Percentiles rank a stretch among this genome's conserved stretches.
Conservation (phyloP, 2,113 vertebrate genomes). For the Mesitornis unicolor region DNA sequence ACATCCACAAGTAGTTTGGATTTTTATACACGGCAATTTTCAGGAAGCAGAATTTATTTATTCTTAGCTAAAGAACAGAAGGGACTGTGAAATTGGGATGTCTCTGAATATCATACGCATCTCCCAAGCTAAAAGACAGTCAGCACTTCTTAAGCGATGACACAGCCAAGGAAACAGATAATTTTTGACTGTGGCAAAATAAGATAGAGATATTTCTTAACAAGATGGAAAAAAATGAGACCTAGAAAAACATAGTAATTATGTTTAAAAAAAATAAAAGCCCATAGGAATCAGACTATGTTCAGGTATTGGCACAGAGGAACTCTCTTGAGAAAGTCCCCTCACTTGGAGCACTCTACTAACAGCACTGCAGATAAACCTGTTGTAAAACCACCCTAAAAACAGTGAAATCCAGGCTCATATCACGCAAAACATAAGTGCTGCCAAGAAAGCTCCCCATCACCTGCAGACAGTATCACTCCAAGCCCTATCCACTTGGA, state of each 20-base stretch:
- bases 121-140: background rate
- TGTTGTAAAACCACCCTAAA: background rate
- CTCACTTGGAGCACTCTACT: background rate
- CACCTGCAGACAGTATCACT: background rate
- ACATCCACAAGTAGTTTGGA: background rate
- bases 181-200: background rate
- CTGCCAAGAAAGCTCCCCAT: background rate
- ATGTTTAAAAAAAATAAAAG: background rate
- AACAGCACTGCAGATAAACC: background rate
- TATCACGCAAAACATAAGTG: background rate
- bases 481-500: background rate
- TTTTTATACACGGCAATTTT: background rate
- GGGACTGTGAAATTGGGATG: background rate
- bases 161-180: background rate
- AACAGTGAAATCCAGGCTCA: background rate
- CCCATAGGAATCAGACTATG: background rate
- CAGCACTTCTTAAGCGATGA: background rate
- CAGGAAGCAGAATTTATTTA: background rate
- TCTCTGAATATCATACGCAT: background rate
- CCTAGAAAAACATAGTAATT: background rate
- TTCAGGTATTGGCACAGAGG: background rate
- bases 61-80: background rate
- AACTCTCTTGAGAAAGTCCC: background rate
- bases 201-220: background rate
- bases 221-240: background rate